phyloP scores from a whole-genome alignment of 2,113 vertebrate genomes.

The Lepus europaeus region DNA sequence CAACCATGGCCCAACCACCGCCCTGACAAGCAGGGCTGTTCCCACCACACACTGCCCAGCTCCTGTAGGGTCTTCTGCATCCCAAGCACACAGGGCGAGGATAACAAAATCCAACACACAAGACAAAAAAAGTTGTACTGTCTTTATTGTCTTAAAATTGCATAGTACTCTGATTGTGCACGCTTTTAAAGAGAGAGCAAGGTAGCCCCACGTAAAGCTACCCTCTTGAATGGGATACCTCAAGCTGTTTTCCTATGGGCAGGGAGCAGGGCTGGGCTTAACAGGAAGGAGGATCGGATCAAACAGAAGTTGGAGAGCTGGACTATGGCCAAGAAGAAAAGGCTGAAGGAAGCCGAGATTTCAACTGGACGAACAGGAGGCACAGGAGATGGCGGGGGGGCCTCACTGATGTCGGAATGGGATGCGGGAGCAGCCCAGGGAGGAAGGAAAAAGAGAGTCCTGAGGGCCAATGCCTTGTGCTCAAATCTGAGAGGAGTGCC shows the following conservation, averaged over 20 bases:
- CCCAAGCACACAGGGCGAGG: not conserved
- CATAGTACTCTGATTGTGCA: constrained; percentile 83
- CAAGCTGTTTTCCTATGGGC: constrained; percentile 66
- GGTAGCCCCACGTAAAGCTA: constrained; percentile 68
- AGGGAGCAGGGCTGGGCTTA: constrained; percentile 71
- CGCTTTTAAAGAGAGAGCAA: constrained; percentile 80
- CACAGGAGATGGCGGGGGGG: not conserved
- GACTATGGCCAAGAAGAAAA: constrained; percentile 36
- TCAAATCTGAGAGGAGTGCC: constrained; percentile 77
- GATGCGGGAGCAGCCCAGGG: not conserved
- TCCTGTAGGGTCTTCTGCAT: not conserved
- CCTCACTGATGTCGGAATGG: not conserved
- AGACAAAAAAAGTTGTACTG: constrained; percentile 49
- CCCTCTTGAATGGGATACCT: constrained; percentile 66
- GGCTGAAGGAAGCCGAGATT: constrained; percentile 2
- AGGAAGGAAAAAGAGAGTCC: constrained; percentile 34
- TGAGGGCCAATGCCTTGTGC: constrained; percentile 78
- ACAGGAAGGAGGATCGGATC: constrained; percentile 64
- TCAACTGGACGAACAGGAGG: not conserved
- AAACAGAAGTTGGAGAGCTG: constrained; percentile 59
- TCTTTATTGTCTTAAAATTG: constrained; percentile 86
- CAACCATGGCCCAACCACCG: not conserved
- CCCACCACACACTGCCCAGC: not conserved
- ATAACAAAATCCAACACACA: not conserved
- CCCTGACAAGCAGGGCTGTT: not conserved